Percentiles rank a stretch among this genome's conserved stretches.
These are phyloP conservation scores for Chaetodon trifasciatus DNA, from an alignment of 2,797 vertebrate genomes.

Conservation along the genomic window DNA sequence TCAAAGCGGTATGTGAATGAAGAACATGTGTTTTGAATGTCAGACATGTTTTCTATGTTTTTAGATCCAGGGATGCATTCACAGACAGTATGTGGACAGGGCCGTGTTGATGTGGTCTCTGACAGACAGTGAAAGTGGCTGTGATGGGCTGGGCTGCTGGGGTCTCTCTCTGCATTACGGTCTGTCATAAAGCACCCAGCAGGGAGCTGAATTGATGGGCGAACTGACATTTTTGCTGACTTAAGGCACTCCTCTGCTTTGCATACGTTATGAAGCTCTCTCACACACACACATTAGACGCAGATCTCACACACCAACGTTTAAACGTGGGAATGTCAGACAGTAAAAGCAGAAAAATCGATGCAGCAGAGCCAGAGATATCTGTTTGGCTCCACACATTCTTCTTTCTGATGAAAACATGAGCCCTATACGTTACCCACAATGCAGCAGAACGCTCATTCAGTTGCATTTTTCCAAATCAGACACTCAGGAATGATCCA, in stretches of 20 bases:
- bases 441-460: no score
- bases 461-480: no score
- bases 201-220: conserved; percentile 38
- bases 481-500: no score
- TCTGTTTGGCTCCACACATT: no score
- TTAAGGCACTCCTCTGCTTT: conserved; percentile 31
- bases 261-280: conserved; percentile 24
- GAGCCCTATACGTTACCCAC: no score
- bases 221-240: conserved; percentile 62
- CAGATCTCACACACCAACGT: neutral
- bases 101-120: conserved; percentile 2
- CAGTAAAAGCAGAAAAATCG: no score
- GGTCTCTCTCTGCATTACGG: conserved; percentile 48
- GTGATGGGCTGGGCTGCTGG: conserved; percentile 32
- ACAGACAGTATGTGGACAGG: neutral
- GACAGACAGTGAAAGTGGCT: conserved; percentile 18
- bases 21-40: conserved; percentile 52
- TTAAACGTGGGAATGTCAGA: no score
- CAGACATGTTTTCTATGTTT: conserved; percentile 53
- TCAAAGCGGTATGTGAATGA: conserved; percentile 58
- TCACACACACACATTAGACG: neutral
- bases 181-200: conserved; percentile 52
- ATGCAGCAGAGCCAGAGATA: no score
- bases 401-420: no score
- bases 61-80: conserved; percentile 12